Base-by-base conservation (phyloP, 2,797 vertebrate genomes). In the Notolepis coatsorum region DNA sequence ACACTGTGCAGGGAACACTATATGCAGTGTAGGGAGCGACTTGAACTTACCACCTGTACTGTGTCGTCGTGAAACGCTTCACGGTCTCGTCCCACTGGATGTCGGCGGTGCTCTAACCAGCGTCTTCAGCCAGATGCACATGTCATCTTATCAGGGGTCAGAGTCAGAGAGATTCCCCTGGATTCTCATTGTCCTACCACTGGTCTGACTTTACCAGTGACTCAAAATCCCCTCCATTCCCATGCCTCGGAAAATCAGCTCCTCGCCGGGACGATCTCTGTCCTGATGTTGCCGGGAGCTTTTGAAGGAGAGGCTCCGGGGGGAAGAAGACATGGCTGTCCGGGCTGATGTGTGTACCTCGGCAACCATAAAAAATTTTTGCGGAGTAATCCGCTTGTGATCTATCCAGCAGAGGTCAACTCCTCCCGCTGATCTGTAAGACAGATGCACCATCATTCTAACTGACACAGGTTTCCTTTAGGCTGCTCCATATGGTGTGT, bases 291-390 rank as follows among this genome's bases (percentile, higher is more conserved):
- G 35, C 59, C 17, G 24, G 1, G 18, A n/a, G 53, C 5, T 73
- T n/a, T 62, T 80, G 4, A 69, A 53, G 65, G 28, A 28, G 18
- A 65, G 18, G 35, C 56, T 68, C 51, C 54, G 3, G 50, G 54
- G 25, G 13, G 28, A 30, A 64, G 43, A 38, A 41, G 28, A 51
- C 25, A 27, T 42, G 43, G 52, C 52, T 69, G 69, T 77, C 50
- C 27, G 39, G 46, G 18, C 28, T 37, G 47, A n/a, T n/a, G 23
- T 53, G 42, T 75, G 62, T 62, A 61, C 38, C 63, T 59, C 62
- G 33, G 64, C 49, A 47, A 59, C 66, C 71, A 41, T 61, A 68
- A 78, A 50, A 24, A 73, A 82, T 78, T 77, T 81, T 65, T 63
- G 41, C 49, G 51, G 28, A 12, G 43, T 62, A 57, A 65, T 42